Base-by-base conservation (phyloP, 2,888 invertebrate species). In the Sabellastarte sp. region DNA sequence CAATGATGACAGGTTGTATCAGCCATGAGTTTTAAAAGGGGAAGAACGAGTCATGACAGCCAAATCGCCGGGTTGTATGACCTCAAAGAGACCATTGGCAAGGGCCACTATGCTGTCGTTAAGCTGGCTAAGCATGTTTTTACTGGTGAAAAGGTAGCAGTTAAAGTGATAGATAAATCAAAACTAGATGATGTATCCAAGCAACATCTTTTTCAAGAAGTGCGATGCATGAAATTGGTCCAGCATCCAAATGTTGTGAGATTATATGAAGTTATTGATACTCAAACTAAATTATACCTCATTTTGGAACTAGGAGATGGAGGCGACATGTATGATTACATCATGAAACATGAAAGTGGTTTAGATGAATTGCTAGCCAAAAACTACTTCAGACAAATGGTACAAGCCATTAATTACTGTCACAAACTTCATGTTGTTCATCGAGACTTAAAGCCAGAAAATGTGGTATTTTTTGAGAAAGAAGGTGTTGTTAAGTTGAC, bases 241-340 rank as follows among this genome's bases (percentile, higher is more conserved):
- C 98, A 99, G 84, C 99, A 99, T 87, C 97, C 98, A 33, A 95
- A 99, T 87, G 97, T 99, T 51, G 98, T 99, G 57, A 88, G 97
- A 63, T 87, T 99, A 59, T 99, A 99, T 86, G 97, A 99, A 88
- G 98, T 99, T 70, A 99, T 99, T 82, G 99, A 99, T 86, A 99
- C 99, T 50, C 94, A 95, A 84, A 96, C 96, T 70, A 98, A 99
- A 86, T 88, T 87, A 55, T 87, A 97, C 79, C 78, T 87, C 84
- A 96, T 99, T 82, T 87, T 99, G 81, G 99, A 99, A 87, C 87
- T 97, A 79, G 99, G 96, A 24, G 97, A 99, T 86, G 98, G 98
- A 58, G 96, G 96, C 57, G 98, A 99, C 87, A 89, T 99, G 78
- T 98, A 97, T 86, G 97, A 98, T 86, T 96, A 96, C 86, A 97